Evolutionary conservation across 2,888 invertebrate species (phyloP), one percentile per base, ranked within the genome.

Genomic region (Pammene fasciana): DNA sequence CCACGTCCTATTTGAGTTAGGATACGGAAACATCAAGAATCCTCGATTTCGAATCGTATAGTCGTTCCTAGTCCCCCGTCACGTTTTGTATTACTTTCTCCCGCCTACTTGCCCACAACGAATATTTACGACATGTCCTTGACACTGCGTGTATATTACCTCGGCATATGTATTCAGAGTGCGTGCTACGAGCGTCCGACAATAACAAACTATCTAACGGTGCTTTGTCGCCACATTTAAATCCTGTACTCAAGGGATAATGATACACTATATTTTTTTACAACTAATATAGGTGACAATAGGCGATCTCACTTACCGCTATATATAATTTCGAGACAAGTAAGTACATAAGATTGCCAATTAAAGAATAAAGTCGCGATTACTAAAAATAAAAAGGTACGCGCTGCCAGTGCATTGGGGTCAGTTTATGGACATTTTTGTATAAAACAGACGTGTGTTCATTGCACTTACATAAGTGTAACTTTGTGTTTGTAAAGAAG

Each of bases 121-220:
- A 6, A 45, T 52, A 65, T 68, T 54, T 18, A 54, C 36, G 68
- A 43, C 50, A 59, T 73, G 81, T 75, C 79, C 80, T 78, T 81
- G 79, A 78, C 76, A 74, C 65, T 36, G 57, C 45, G 46, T 60
- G 71, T 36, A 41, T 70, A 10, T 34, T 54, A 48, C 41, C 48
- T 18, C 26, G 5, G 13, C 36, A 26, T 72, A 72, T 71, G 62
- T 82, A 86, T 85, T 81, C 81, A 77, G 81, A 71, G 70, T 81
- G 83, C 85, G 81, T 76, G 26, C 26, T 26, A n/a, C n/a, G 26
- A 3, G 78, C 79, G 79, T 50, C 8, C 71, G 78, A 76, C 70
- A 76, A 76, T 61, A 73, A 67, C 41, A 62, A 14, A 36, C 8
- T 56, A 41, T n/a, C 26, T 68, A 68, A 68, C 67, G 67, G 67